Evolutionary conservation across 1,140 invertebrate genomes (phyloP).

Genomic region (Pseudomyrmex flavicornis): DNA sequence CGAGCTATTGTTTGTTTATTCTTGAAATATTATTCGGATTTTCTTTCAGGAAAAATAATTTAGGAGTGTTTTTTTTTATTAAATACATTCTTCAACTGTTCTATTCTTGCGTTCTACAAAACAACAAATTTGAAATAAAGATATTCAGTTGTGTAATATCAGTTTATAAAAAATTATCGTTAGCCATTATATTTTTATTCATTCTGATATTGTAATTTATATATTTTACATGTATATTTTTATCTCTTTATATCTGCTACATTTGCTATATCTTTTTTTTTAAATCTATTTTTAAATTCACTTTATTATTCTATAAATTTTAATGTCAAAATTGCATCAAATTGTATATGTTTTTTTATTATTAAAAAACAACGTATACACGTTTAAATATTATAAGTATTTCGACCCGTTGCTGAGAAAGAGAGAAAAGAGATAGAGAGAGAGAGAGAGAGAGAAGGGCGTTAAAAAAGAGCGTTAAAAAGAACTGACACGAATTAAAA

Average conservation of each 20-base stretch:
- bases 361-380: not conserved
- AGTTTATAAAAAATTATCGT: not conserved
- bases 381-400: not conserved
- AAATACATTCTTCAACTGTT: not conserved
- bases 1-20: constrained; percentile 1
- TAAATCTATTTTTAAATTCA: not conserved
- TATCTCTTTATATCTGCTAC: too few species aligned
- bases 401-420: not conserved
- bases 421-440: not conserved
- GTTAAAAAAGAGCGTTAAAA: too few species aligned
- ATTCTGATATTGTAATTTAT: not conserved
- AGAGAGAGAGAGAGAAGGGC: not conserved
- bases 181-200: not conserved
- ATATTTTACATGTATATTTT: not conserved
- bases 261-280: not conserved
- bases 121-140: not conserved
- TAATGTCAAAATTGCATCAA: not conserved
- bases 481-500: not conserved
- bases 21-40: constrained; percentile 10
- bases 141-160: not conserved
- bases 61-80: constrained; percentile 4
- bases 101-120: not conserved
- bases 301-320: not conserved
- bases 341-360: not conserved
- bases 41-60: too few species aligned